Conservation (phyloP, 2,797 vertebrate species). For the Erethizon dorsatum region DNA sequence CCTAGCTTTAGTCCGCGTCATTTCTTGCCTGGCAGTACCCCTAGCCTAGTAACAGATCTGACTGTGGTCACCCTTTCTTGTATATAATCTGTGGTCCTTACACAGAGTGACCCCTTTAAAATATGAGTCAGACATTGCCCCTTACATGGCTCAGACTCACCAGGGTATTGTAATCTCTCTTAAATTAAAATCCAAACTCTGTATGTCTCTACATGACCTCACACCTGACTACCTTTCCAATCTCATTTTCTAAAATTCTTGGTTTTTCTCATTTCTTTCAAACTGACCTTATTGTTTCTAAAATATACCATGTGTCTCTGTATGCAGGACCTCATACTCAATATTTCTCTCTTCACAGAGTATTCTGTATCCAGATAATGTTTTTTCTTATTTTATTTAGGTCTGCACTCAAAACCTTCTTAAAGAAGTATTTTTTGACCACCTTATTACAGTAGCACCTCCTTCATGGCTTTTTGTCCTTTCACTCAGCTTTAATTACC, state of each 20-base stretch:
- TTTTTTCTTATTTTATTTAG: background rate
- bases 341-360: background rate
- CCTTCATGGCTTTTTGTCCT: background rate
- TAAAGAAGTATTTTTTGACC: background rate
- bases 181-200: background rate
- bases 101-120: background rate
- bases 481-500: background rate
- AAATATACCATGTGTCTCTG: background rate
- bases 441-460: background rate
- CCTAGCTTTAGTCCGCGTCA: background rate
- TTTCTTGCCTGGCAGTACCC: background rate
- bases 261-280: background rate
- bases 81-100: background rate
- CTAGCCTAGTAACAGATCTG: background rate
- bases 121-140: background rate
- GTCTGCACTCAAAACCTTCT: background rate
- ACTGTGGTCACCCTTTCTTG: background rate
- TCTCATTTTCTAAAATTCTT: background rate
- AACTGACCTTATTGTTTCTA: background rate
- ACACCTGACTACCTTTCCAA: background rate
- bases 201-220: background rate
- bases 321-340: background rate
- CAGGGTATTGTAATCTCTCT: background rate
- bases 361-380: background rate
- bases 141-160: background rate